Base-by-base conservation (phyloP, 2,888 invertebrate genomes). In the Coenonympha arcania region DNA sequence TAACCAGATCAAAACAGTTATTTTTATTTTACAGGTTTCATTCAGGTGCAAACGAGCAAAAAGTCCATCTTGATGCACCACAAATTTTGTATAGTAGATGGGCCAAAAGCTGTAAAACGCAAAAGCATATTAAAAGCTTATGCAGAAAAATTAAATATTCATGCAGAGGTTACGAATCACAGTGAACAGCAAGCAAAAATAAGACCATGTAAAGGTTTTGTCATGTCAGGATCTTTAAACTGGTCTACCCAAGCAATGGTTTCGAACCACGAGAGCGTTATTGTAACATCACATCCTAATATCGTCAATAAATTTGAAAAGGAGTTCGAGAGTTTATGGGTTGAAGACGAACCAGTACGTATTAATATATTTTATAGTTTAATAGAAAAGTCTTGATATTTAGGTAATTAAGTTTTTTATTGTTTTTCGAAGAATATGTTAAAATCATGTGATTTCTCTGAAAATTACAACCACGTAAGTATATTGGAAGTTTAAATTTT, bases 181-280 rank as follows among this genome's bases (percentile, higher is more conserved):
- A 58, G 47, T 1, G 77, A 71, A 59, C 59, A 55, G 55, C 54
- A 60, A 40, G 28, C 49, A n/a, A 81, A 76, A 63, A 55, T 54
- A 3, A 82, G 74, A 54, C 61, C 58, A 44, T 54, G 64, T 1
- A 80, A 69, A 63, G 79, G 84, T 48, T 82, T 90, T 41, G 73
- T 93, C 9, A 87, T 93, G 65, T 89, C 88, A 54, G 93, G 94
- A 30, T 93, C 93, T 37, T 87, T 92, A 53, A 94, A 94, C 71
- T 93, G 93, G 93, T 93, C 93, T 1, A 86, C 88, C 54, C 88
- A 90, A 61, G 93, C 91, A 1, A 88, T 92, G 69, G 87, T 88
- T 52, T 90, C 91, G 9, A 93, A 93, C 70, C 89, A 88, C 64
- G 93, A 94, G 69, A 91, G 91, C 67, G 80, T 93, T 5, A 70